phyloP scores from a whole-genome alignment of 2,888 invertebrate genomes.

The Pachymerium ferrugineum region DNA sequence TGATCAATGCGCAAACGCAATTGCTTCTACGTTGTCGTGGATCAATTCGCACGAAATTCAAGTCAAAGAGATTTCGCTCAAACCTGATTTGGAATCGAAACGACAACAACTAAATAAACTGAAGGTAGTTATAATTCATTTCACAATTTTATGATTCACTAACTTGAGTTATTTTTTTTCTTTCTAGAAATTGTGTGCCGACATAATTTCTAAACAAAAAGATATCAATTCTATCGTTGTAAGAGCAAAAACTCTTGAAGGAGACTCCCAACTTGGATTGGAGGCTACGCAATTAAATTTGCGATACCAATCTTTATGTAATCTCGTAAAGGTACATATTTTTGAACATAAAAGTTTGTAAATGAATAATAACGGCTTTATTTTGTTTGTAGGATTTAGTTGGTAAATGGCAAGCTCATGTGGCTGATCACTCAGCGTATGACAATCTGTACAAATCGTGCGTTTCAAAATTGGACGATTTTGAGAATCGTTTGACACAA shows the following conservation, averaged over 20 bases:
- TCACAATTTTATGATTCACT: neutral
- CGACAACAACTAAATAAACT: conserved; percentile 70
- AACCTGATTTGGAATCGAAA: conserved; percentile 78
- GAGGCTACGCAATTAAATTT: conserved; percentile 72
- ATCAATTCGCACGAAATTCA: conserved; percentile 75
- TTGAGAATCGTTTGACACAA: conserved; percentile 67
- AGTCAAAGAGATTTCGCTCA: conserved; percentile 81
- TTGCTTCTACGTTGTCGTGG: conserved; percentile 76
- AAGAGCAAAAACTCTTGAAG: conserved; percentile 64
- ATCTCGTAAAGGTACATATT: conserved; percentile 60
- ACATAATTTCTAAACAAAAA: conserved; percentile 61
- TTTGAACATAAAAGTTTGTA: no score
- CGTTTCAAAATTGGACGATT: conserved; percentile 66
- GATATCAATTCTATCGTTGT: conserved; percentile 64
- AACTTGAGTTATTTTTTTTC: neutral
- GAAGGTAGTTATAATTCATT: conserved; percentile 45
- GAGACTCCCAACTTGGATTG: conserved; percentile 66
- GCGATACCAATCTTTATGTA: conserved; percentile 73
- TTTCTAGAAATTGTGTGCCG: conserved; percentile 57
- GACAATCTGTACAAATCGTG: conserved; percentile 67
- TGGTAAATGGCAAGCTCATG: conserved; percentile 73
- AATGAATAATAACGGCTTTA: neutral
- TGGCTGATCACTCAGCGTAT: conserved; percentile 77
- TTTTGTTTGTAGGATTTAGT: conserved; percentile 60
- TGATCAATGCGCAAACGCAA: conserved; percentile 70